A percentile compares a stretch with the other conserved stretches of the same genome.
These are phyloP conservation scores for Oscheius sp. DNA, from an alignment of 2,888 invertebrate genomes.

Conservation along the genomic window DNA sequence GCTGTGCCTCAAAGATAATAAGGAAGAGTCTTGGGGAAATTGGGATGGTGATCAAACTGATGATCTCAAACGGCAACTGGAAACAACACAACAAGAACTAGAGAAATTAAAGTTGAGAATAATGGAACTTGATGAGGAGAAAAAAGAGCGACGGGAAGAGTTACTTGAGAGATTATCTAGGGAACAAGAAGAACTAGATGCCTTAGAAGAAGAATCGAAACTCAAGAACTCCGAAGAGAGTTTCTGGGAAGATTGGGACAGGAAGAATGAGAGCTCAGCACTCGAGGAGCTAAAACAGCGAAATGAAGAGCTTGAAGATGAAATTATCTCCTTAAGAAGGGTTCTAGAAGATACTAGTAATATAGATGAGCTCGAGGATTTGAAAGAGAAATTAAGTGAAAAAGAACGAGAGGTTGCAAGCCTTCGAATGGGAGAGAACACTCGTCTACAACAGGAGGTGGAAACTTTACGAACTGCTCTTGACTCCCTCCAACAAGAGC, in stretches of 20 bases:
- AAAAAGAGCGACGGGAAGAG: neutral
- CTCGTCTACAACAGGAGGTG: neutral
- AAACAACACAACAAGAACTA: neutral
- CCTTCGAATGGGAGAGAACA: neutral
- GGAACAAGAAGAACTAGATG: neutral
- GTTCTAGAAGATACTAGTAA: too few relatives aligned
- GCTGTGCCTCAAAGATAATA: neutral
- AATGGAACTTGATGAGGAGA: neutral
- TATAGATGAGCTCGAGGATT: neutral
- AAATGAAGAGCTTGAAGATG: slow-evolving; percentile 4
- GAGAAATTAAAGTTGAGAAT: neutral
- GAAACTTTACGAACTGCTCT: neutral
- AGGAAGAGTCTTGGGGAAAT: neutral
- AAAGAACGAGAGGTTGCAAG: neutral
- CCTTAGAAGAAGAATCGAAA: neutral
- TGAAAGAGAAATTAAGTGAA: neutral
- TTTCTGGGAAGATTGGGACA: neutral
- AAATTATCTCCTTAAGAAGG: too few relatives aligned
- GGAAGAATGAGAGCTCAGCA: neutral
- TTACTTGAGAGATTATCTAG: neutral
- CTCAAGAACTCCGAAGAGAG: neutral
- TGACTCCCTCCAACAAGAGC: neutral
- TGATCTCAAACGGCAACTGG: neutral
- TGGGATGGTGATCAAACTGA: neutral
- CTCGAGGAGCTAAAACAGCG: neutral